Evolutionary conservation across 1,140 invertebrate genomes (phyloP).

Genomic region (Hypothenemus hampei): DNA sequence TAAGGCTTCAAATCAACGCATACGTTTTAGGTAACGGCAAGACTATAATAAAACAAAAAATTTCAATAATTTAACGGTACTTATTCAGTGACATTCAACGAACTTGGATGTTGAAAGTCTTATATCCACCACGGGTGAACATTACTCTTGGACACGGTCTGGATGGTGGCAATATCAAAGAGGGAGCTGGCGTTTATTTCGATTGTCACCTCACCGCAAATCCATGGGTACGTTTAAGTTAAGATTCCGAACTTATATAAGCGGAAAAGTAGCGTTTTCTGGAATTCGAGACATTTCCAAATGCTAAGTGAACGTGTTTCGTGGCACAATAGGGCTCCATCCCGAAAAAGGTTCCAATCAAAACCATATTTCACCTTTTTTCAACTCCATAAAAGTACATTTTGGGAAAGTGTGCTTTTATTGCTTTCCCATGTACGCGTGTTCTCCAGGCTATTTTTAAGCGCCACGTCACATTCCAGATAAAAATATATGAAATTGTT

Average conservation of each 20-base stretch:
- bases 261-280: neutral
- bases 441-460: too few species aligned
- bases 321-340: too few species aligned
- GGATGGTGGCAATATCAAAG: slow-evolving; percentile 41
- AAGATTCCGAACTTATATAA: neutral
- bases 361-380: too few species aligned
- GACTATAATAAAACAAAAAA: neutral
- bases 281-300: neutral
- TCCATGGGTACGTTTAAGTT: slow-evolving; percentile 46
- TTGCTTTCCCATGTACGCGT: too few species aligned
- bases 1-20: slow-evolving; percentile 59
- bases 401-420: too few species aligned
- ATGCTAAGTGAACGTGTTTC: too few species aligned
- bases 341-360: too few species aligned
- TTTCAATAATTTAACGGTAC: too few species aligned
- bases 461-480: too few species aligned
- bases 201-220: slow-evolving; percentile 58
- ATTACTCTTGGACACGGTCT: slow-evolving; percentile 43
- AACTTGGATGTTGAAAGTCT: slow-evolving; percentile 55
- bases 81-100: slow-evolving; percentile 56
- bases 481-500: too few species aligned
- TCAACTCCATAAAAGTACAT: too few species aligned
- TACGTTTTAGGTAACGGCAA: slow-evolving; percentile 48
- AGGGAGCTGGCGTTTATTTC: slow-evolving; percentile 53
- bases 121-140: slow-evolving; percentile 47